phyloP scores from a whole-genome alignment of 2,888 invertebrate species.

The Luffia ferchaultella region DNA sequence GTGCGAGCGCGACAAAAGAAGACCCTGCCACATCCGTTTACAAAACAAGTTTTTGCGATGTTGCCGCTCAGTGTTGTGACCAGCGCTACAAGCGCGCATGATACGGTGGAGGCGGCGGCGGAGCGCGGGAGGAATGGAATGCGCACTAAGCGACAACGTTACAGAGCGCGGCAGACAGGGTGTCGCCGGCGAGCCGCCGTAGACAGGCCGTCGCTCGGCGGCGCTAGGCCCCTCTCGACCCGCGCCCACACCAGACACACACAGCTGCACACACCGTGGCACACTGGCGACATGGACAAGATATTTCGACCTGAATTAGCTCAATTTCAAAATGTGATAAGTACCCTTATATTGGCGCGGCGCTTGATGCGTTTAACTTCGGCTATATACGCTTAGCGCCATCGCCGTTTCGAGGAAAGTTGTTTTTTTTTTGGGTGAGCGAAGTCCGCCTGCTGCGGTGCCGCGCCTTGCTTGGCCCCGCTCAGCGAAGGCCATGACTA shows the following conservation, averaged over 20 bases:
- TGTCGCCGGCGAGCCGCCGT: slow-evolving; percentile 88
- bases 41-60: slow-evolving; percentile 73
- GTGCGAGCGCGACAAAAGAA: slow-evolving; percentile 32
- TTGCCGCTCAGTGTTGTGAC: slow-evolving; percentile 46
- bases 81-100: slow-evolving; percentile 45
- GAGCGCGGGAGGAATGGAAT: slow-evolving; percentile 62
- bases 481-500: no score
- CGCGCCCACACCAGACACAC: slow-evolving; percentile 41
- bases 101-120: slow-evolving; percentile 22
- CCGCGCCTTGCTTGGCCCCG: slow-evolving; percentile 28
- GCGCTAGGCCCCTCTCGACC: slow-evolving; percentile 50
- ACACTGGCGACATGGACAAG: slow-evolving; percentile 48
- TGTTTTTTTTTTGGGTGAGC: slow-evolving; percentile 49
- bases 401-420: slow-evolving; percentile 63
- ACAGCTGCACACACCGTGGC: background rate
- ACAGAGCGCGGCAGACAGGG: slow-evolving; percentile 90
- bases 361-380: slow-evolving; percentile 32
- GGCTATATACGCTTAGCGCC: slow-evolving; percentile 46
- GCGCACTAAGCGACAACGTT: slow-evolving; percentile 69
- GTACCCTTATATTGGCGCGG: slow-evolving; percentile 23
- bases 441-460: slow-evolving; percentile 44
- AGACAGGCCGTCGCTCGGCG: slow-evolving; percentile 80
- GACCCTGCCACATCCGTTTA: slow-evolving; percentile 74
- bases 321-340: slow-evolving; percentile 40
- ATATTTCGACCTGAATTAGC: slow-evolving; percentile 52